Conservation (phyloP, 2,113 vertebrate genomes). For the Rynchops niger region DNA sequence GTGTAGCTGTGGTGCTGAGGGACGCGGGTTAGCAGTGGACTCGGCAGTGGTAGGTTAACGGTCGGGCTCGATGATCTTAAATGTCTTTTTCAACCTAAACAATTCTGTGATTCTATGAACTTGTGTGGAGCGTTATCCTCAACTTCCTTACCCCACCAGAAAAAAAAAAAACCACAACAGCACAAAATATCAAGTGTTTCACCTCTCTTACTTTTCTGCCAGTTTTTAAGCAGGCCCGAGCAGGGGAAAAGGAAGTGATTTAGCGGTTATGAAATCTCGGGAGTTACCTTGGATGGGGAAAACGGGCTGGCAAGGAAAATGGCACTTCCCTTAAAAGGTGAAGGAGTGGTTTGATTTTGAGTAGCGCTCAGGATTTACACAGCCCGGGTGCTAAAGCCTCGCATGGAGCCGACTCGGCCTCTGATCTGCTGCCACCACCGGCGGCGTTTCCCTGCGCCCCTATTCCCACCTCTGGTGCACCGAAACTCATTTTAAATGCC, state of each 20-base stretch:
- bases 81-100: neutral
- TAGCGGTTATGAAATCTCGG: fast-evolving
- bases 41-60: neutral
- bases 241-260: neutral
- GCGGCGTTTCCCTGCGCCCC: fast-evolving
- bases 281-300: neutral
- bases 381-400: fast-evolving
- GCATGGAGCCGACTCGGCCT: fast-evolving
- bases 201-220: neutral
- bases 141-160: neutral
- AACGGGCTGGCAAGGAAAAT: neutral
- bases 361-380: fast-evolving
- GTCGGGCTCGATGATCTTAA: neutral
- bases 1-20: no score
- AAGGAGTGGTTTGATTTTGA: neutral
- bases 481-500: neutral
- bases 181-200: neutral
- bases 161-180: neutral
- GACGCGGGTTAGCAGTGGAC: neutral
- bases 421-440: neutral
- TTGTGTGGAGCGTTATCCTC: neutral
- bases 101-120: neutral
- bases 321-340: neutral
- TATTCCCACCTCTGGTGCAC: no score
- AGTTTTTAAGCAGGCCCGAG: neutral